Evolutionary conservation across 53 echinoderm and acorn worm genomes (phyloP), one percentile per base, ranked within the genome.

Genomic region (Patiria pectinifera): DNA sequence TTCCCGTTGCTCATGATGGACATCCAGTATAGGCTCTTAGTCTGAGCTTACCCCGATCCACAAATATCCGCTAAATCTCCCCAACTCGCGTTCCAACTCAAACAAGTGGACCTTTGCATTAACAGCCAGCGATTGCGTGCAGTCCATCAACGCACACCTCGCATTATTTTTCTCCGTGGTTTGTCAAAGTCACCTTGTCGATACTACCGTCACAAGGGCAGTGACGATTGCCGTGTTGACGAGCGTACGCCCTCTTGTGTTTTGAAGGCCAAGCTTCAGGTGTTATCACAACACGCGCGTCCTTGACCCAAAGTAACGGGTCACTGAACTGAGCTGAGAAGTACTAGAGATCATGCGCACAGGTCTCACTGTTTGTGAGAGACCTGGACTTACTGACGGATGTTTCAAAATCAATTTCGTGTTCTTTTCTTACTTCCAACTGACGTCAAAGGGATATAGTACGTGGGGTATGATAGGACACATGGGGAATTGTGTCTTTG

Each of bases 161-260:
- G 22, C 74, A 74, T 74, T 66, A 66, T 66, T 6, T 14, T 3
- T 66, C 10, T 66, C 66, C 6, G 15, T 18, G 19, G 66, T 21
- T 74, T 74, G 74, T 74, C 22, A 74, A 74, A 74, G 74, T 74
- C 9, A 23, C 74, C 22, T 9, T 24, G 22, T 74, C 74, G 22
- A n/a, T 3, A 4, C 24, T 8, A 16, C 19, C 19, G 74, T 24
- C 74, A 23, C 24, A 21, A n/a, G 22, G 15, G 74, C 8, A 23
- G 74, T 74, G 74, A 74, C 74, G 74, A 24, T 74, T 74, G 74
- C 19, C 24, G 79, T 78, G 79, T 78, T 78, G 79, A 78, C 79
- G 47, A 47, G 47, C 79, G 14, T 45, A 11, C 79, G 79, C 79
- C 79, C 79, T 78, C 79, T 78, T 47, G 74, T 74, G 15, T 74